A percentile compares a stretch with the other conserved stretches of the same genome.
Conservation (phyloP, 2,888 invertebrate genomes). For the Chaetogeoica ovagalla region DNA sequence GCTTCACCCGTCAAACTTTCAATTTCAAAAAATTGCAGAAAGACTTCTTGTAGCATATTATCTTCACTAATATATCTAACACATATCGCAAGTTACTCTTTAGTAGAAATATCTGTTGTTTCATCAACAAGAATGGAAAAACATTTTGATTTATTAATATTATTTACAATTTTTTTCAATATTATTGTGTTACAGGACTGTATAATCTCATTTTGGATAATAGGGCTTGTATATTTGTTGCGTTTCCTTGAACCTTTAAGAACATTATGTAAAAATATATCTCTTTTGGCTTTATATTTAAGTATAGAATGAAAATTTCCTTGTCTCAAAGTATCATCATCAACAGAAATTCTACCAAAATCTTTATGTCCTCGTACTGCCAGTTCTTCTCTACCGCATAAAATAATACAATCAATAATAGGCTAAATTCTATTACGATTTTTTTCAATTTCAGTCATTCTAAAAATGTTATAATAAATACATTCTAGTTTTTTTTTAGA, state of each 20-base stretch:
- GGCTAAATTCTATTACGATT: too few relatives aligned
- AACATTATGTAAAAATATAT: not conserved
- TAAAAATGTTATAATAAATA: too few relatives aligned
- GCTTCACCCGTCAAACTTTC: conserved; percentile 3
- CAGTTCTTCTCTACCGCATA: conserved; percentile 2
- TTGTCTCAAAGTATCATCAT: not conserved
- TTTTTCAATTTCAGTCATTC: too few relatives aligned
- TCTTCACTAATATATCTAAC: not conserved
- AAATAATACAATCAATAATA: conserved; percentile 1
- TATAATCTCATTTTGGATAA: not conserved
- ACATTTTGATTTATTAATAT: not conserved
- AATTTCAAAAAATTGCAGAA: conserved; percentile 17
- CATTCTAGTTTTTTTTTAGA: too few relatives aligned
- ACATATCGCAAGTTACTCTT: not conserved
- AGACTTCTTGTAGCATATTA: conserved; percentile 3
- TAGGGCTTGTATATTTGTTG: not conserved
- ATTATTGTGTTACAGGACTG: not conserved
- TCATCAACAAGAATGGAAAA: not conserved
- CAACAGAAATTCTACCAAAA: not conserved
- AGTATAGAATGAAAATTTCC: not conserved
- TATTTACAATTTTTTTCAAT: conserved; percentile 10
- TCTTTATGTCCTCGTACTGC: not conserved
- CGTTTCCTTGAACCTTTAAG: not conserved
- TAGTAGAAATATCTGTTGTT: not conserved
- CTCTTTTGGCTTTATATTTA: not conserved